Evolutionary conservation across 2,888 invertebrate species (phyloP).

Genomic region (Pristionchus maxplancki): DNA sequence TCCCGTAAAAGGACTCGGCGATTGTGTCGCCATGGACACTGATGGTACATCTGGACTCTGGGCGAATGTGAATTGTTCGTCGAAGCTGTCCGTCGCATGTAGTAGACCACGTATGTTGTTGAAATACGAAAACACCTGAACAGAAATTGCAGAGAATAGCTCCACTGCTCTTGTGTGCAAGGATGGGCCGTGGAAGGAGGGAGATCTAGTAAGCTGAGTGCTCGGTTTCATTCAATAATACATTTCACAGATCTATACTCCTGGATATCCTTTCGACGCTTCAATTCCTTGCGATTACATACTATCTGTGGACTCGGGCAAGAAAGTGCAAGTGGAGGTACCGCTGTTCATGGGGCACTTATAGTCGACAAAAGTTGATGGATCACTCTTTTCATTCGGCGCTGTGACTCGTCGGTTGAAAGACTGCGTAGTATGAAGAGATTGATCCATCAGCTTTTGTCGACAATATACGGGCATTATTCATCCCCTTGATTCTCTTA

Average conservation of each 20-base stretch:
- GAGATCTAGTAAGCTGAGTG: not conserved
- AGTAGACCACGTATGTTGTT: not conserved
- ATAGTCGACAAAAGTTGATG: no score
- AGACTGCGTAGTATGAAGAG: not conserved
- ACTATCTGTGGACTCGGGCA: no score
- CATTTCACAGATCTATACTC: not conserved
- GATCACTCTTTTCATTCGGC: no score
- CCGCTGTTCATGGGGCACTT: no score
- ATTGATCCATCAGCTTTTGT: no score
- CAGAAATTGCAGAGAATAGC: not conserved
- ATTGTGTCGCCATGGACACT: not conserved
- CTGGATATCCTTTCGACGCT: not conserved
- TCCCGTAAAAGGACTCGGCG: not conserved
- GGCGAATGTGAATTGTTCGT: not conserved
- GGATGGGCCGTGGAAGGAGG: not conserved
- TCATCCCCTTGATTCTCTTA: not conserved
- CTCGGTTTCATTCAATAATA: not conserved
- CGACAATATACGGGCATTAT: no score
- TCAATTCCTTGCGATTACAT: not conserved
- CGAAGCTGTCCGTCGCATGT: not conserved
- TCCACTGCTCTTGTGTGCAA: not conserved
- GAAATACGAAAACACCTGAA: not conserved
- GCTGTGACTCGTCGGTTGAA: not conserved
- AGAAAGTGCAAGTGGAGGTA: not conserved
- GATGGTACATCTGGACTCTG: not conserved